Conservation (phyloP, 2,797 vertebrate species). For the Acipenser ruthenus region DNA sequence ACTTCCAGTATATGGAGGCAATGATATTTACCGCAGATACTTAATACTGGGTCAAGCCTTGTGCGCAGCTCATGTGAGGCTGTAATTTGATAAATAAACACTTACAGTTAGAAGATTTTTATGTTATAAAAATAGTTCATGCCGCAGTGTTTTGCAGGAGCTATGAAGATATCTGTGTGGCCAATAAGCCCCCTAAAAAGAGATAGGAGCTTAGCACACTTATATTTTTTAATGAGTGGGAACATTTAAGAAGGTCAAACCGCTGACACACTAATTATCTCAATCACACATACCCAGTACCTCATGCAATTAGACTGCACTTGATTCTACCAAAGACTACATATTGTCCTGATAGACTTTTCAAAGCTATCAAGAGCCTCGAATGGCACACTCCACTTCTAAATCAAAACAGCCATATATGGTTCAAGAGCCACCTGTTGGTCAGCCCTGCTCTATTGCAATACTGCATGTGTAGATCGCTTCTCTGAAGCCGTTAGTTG, state of each 20-base stretch:
- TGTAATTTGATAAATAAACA: constrained; percentile 91
- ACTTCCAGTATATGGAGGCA: constrained; percentile 93
- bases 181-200: constrained; percentile 45
- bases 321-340: no score
- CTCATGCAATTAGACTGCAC: no score
- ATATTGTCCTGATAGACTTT: no score
- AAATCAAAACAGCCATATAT: no score
- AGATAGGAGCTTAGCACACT: constrained; percentile 25
- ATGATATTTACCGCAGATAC: constrained; percentile 97
- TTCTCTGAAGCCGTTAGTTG: no score
- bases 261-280: constrained; percentile 10
- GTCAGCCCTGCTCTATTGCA: constrained; percentile 1
- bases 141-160: constrained; percentile 42
- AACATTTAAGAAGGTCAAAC: constrained; percentile 32
- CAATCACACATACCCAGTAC: background rate
- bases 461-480: no score
- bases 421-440: no score
- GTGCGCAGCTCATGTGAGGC: constrained; percentile 76
- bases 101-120: constrained; percentile 69
- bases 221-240: constrained; percentile 15
- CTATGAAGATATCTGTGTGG: constrained; percentile 49
- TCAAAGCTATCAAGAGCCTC: constrained; percentile 30
- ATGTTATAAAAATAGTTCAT: constrained; percentile 59
- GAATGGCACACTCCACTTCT: no score
- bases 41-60: constrained; percentile 89